Conservation (phyloP, 2,888 invertebrate species). For the Cosmia pyralina region DNA sequence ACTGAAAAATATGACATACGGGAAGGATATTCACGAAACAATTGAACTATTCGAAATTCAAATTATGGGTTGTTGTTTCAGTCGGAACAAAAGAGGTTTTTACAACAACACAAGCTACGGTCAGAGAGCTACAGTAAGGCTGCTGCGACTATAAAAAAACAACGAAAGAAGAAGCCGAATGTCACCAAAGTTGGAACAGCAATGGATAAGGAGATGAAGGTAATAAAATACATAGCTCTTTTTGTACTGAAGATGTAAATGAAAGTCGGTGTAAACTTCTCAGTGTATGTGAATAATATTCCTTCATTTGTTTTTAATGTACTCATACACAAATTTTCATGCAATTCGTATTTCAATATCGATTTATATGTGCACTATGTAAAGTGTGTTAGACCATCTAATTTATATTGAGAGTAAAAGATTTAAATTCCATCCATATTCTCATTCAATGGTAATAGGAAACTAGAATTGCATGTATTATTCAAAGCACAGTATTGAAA, state of each 20-base stretch:
- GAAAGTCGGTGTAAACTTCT: constrained; percentile 2
- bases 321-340: neutral
- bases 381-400: constrained; percentile 15
- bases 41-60: constrained; percentile 36
- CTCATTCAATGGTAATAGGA: constrained; percentile 64
- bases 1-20: constrained; percentile 16
- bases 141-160: constrained; percentile 97
- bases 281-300: constrained; percentile 7
- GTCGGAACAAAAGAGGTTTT: constrained; percentile 97
- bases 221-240: constrained; percentile 72
- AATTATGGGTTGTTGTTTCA: constrained; percentile 78
- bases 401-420: constrained; percentile 37
- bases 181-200: constrained; percentile 94
- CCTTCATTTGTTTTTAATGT: neutral
- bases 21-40: constrained; percentile 15
- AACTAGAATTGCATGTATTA: constrained; percentile 58
- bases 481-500: constrained; percentile 58
- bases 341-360: neutral
- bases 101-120: constrained; percentile 97
- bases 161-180: constrained; percentile 96
- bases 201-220: constrained; percentile 97
- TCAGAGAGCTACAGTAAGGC: constrained; percentile 98
- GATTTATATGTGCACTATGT: constrained; percentile 1
- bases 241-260: neutral
- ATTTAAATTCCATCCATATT: constrained; percentile 60